Evolutionary conservation across 2,113 vertebrate genomes (phyloP), one percentile per base, ranked within the genome.

Genomic region (Syngnathus scovelli): DNA sequence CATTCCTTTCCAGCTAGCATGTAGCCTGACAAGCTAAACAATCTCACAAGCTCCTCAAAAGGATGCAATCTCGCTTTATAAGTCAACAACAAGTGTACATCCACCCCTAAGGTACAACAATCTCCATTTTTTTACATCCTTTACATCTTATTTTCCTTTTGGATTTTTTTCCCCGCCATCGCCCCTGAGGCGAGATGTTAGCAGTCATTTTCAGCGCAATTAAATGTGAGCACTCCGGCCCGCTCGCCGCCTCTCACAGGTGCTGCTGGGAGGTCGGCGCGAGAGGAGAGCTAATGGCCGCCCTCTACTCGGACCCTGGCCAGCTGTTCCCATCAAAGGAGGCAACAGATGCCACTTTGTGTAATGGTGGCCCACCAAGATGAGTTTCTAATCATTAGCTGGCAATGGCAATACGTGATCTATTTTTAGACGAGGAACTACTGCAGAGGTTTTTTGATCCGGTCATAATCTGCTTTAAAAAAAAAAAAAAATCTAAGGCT

Each of bases 221-320:
- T 89, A 89, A 84, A 84, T 67, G 78, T 82, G 81, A 86, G 81
- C 75, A 74, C 76, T 73, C 72, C 75, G 82, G 84, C 74, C 85
- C 74, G 68, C 72, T 72, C 78, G 81, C 75, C 76, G 71, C 82
- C 68, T 73, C 69, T 76, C 66, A 64, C 83, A 78, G 78, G 78
- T 85, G 81, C 81, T 86, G 81, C 70, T 77, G 76, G 78, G 84
- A 85, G 77, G 77, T 78, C 69, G 69, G 81, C 69, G 81, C 70
- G 68, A 36, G 54, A 43, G 19, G 27, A 72, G 73, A 78, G 79
- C 72, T 88, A 89, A 86, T 87, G 77, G 80, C 81, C 69, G 67
- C 39, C 79, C 76, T 69, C 81, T 73, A 79, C 59, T 70, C 66
- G 39, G 77, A 77, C 66, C 72, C 75, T 60, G 76, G 36, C 80